Percentiles rank a stretch among this genome's conserved stretches.
These are phyloP conservation scores for Pelodytes ibericus DNA, from an alignment of 2,797 vertebrate species.

Conservation along the genomic window DNA sequence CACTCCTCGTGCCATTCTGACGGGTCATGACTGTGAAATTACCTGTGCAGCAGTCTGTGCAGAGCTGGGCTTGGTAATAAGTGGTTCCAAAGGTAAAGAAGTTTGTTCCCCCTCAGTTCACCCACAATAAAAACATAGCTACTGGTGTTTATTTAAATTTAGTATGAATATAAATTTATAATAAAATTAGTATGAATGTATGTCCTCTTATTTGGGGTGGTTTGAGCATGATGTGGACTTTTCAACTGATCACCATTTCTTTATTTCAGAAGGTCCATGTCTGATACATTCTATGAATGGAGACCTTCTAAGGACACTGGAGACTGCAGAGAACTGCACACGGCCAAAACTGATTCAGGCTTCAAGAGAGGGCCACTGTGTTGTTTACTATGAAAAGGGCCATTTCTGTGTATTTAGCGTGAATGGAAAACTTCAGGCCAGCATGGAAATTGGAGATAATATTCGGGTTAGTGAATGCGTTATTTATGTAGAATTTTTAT, in stretches of 20 bases:
- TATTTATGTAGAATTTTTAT: no score
- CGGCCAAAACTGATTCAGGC: conserved; percentile 90
- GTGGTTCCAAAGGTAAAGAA: conserved; percentile 88
- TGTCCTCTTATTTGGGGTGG: no score
- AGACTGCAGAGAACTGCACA: conserved; percentile 79
- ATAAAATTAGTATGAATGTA: no score
- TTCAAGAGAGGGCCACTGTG: conserved; percentile 91
- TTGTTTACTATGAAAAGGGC: conserved; percentile 92
- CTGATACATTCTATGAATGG: conserved; percentile 99
- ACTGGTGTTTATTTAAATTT: no score
- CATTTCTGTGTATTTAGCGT: conserved; percentile 91
- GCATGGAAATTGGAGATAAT: conserved; percentile 87
- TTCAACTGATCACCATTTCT: no score
- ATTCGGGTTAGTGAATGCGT: conserved; percentile 78
- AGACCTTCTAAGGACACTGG: conserved; percentile 92
- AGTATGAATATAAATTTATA: no score
- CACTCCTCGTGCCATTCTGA: conserved; percentile 88
- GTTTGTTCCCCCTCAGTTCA: background rate
- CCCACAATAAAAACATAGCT: no score
- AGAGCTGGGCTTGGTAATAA: conserved; percentile 93
- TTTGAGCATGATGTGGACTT: no score
- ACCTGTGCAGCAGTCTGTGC: conserved; percentile 91
- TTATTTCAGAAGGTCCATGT: conserved; percentile 89
- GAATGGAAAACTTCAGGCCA: conserved; percentile 90
- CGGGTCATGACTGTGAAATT: conserved; percentile 94